Evolutionary conservation across 2,113 vertebrate genomes (phyloP), one percentile per base, ranked within the genome.

Genomic region (Romanogobio albipinnatus): DNA sequence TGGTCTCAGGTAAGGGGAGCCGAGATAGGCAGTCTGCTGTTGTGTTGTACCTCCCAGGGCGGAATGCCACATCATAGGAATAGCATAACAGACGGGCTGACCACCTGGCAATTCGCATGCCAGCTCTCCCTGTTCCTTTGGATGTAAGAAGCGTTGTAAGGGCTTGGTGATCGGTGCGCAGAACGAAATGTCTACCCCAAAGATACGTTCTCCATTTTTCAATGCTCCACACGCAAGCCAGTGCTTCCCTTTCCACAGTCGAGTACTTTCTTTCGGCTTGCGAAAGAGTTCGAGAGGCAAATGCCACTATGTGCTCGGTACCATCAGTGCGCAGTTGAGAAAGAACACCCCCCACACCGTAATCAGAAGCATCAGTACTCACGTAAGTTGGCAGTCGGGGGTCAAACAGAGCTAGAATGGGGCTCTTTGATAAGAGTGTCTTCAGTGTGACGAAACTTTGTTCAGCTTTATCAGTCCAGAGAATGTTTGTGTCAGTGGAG

Each of bases 181-280:
- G 29, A 33, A 33, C 2, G 29, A 33, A 33, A 33, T 33, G 29
- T 33, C 29, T 33, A 33, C 29, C 29, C 29, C 29, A 33, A 2
- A 33, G 29, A 33, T 33, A 33, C 29, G 29, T 33, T 2, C 36
- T 39, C 45, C 45, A 47, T 47, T 47, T 47, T 47, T 64, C 26
- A 26, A 64, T 13, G 29, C n/a, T 13, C 11, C 61, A 64, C 61
- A 64, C 61, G 13, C 61, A 64, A 24, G 22, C 71, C 5, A 83
- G 14, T 9, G 22, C 70, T 26, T 75, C 82, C 5, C 36, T 14
- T 10, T 62, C 39, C 14, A 75, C 22, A 43, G 53, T 83, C 3
- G 56, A 83, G 17, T 83, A 75, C 36, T 75, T 75, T 61, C 56
- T 56, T 56, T 56, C 5, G 24, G 82, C 71, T 47, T 39, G 36